Base-by-base conservation (phyloP, 2,797 vertebrate species). In the Simalia tracyae region DNA sequence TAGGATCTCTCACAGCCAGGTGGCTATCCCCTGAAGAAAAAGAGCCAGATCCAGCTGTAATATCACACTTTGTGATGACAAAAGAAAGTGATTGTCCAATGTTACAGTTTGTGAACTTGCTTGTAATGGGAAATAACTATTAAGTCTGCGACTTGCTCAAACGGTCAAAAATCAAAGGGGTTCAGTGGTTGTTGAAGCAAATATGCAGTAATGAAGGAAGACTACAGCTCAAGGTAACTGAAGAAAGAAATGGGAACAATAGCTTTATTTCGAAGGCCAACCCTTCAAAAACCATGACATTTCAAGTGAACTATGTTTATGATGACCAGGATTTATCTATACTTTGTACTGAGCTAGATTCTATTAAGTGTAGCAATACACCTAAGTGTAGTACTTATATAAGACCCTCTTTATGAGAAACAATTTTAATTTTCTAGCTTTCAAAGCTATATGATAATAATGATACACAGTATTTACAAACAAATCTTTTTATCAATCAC, bases 111-210 rank as follows among this genome's bases (percentile, higher is more conserved):
- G 2, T 63, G 87, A 64, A 89, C 2, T 11, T 31, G 22, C 19
- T 86, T 54, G 14, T 7, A 12, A 86, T 19, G 61, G 87, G 92
- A 14, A 5, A 0, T 28, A 4, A 42, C 92, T 56, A 86, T 92
- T 7, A 22, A 94, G 92, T 46, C 68, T 92, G 46, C 89, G 11
- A 76, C 93, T 94, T 88, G 19, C 87, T 87, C 26, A 93, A 93
- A 72, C 81, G 93, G 59, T 50, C 92, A 63, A 95, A 72, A 15
- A 64, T 86, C 64, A 94, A 50, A 63, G 2, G 93, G 87, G 88
- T 56, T 91, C 95, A 93, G 86, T 88, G 68, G 59, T 57, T 94
- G 59, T 61, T 93, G n/a, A 96, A 95, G 90, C 66, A 91, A 89
- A 89, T 93, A 66, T 9, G 4, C 54, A 91, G 2, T 0, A 3